Percentiles rank a stretch among this genome's conserved stretches.
Evolutionary conservation across 1,140 invertebrate species (phyloP).

Genomic region (Ganaspis sp.): DNA sequence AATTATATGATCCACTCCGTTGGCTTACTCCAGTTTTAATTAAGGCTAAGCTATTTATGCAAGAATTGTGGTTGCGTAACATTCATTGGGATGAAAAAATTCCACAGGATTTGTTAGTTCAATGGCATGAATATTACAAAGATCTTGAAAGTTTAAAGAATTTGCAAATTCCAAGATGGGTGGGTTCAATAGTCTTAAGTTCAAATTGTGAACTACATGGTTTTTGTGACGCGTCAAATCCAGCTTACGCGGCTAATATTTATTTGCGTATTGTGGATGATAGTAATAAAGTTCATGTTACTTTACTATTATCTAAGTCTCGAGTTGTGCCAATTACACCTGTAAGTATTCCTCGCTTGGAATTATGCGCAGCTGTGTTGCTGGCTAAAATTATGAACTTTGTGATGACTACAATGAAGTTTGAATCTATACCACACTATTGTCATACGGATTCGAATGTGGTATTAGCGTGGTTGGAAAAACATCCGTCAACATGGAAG

Average conservation of each 20-base stretch:
- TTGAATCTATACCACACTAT: neutral
- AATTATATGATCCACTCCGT: constrained; percentile 19
- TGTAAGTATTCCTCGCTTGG: constrained; percentile 62
- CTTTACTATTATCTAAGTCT: constrained; percentile 41
- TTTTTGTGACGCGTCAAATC: constrained; percentile 46
- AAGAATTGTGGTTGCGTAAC: constrained; percentile 15
- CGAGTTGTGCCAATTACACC: constrained; percentile 44
- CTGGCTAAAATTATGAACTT: constrained; percentile 47
- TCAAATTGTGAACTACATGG: constrained; percentile 41
- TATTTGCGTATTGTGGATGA: constrained; percentile 35
- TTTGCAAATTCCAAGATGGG: too few relatives aligned
- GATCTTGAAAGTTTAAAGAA: neutral
- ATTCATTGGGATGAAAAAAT: neutral
- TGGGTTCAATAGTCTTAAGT: too few relatives aligned
- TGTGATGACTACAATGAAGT: neutral
- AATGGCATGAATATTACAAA: neutral
- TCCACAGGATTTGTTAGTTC: neutral
- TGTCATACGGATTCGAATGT: constrained; percentile 60
- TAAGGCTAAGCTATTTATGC: constrained; percentile 23
- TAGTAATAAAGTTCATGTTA: neutral
- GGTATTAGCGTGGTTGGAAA: constrained; percentile 60
- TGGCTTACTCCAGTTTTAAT: constrained; percentile 24
- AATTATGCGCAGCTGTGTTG: constrained; percentile 64
- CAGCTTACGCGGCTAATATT: constrained; percentile 43
- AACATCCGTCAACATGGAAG: constrained; percentile 55